phyloP scores from a whole-genome alignment of 2,113 vertebrate genomes.

The Psammodynastes pulverulentus region DNA sequence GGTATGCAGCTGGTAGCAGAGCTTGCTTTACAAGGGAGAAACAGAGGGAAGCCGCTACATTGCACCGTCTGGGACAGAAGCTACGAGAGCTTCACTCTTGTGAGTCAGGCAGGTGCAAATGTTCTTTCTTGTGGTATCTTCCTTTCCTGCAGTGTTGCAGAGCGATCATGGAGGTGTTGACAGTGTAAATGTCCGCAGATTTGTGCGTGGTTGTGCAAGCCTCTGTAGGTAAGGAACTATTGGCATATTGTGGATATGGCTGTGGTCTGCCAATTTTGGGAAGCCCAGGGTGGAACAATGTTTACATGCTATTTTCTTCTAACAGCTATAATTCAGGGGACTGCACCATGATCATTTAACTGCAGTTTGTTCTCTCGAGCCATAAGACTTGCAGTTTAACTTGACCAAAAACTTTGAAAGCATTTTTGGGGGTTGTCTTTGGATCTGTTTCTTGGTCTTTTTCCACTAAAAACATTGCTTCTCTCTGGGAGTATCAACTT shows the following conservation, averaged over 20 bases:
- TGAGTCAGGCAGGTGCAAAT: not conserved
- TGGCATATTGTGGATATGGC: not conserved
- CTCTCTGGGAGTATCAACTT: slow-evolving; percentile 34
- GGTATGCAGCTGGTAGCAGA: not conserved
- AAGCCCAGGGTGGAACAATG: not conserved
- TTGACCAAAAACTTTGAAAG: slow-evolving; percentile 48
- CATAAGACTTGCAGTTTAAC: slow-evolving; percentile 28
- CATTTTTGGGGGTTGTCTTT: slow-evolving; percentile 7
- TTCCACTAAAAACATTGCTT: slow-evolving; percentile 35
- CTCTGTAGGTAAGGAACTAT: not conserved
- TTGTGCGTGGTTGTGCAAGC: not conserved
- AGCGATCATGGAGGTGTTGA: too few relatives aligned
- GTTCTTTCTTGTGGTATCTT: not conserved
- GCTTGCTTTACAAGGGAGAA: not conserved
- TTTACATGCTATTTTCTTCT: slow-evolving; percentile 46
- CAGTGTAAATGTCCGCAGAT: not conserved
- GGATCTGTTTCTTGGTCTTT: slow-evolving; percentile 32
- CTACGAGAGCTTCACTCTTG: not conserved
- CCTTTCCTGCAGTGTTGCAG: not conserved
- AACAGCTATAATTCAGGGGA: slow-evolving; percentile 39
- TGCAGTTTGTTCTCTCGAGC: slow-evolving; percentile 57
- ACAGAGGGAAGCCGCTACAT: too few relatives aligned
- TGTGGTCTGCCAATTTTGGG: not conserved
- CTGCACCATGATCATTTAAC: slow-evolving; percentile 45
- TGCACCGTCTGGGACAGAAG: not conserved